Base-by-base conservation (phyloP, 2,888 invertebrate species). In the Automeris io region DNA sequence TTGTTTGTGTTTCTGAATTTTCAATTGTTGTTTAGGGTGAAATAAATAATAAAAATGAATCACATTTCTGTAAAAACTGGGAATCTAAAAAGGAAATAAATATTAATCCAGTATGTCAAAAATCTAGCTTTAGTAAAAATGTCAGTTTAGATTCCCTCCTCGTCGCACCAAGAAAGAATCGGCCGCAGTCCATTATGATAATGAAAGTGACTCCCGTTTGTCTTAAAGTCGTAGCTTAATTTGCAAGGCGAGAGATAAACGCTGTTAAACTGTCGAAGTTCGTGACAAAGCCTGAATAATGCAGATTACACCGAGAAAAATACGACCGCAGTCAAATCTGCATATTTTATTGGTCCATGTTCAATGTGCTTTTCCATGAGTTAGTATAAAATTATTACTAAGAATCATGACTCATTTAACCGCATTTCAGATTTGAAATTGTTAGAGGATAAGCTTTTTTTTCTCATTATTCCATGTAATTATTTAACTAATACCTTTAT, bases 231-330 rank as follows among this genome's bases (percentile, higher is more conserved):
- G 85, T 82, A 80, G 83, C 85, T 86, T 85, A 86, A 86, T 86
- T 85, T 86, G 85, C 85, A 82, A 85, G 80, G 80, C 80, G 81
- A 79, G 81, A 85, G 85, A 86, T 86, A 86, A 86, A 85, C 83
- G 85, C 82, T 83, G 85, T 83, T 86, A 85, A 86, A 86, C 85
- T 83, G 85, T 86, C 85, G 83, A 86, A 86, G 82, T 83, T 83
- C 83, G 85, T 83, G 83, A 83, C 85, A 79, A 80, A 82, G 85
- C 79, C 83, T 86, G 85, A 86, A 86, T 86, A 85, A 86, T 86
- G 85, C 82, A 86, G 85, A 86, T 86, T 85, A 86, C 85, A 83
- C 75, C 57, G 78, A 78, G 82, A 86, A 85, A 86, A 86, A 86
- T 83, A 85, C 83, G 82, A 72, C 73, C 82, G 70, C 82, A 80